Percentiles rank a stretch among this genome's conserved stretches.
phyloP scores from a whole-genome alignment of 1,140 invertebrate species.

The Odontomachus brunneus region DNA sequence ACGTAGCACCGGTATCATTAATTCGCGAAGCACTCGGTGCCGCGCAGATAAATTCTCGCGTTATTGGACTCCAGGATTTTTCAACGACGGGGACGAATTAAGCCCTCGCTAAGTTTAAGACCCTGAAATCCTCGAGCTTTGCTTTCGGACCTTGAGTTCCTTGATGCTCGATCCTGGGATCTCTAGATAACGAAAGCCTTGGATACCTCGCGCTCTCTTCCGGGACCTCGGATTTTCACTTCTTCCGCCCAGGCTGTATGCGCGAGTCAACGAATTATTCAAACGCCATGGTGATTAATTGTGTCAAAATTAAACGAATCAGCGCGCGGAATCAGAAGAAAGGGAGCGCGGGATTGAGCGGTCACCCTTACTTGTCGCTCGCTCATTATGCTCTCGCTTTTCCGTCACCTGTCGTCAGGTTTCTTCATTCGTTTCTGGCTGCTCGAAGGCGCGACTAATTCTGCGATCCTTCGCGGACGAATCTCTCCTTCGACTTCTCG shows the following conservation, averaged over 20 bases:
- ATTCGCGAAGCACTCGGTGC: neutral
- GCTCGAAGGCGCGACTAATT: constrained; percentile 6
- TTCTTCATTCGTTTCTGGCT: constrained; percentile 39
- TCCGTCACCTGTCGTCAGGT: constrained; percentile 34
- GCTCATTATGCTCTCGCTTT: constrained; percentile 79
- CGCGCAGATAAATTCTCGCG: neutral
- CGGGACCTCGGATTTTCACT: constrained; percentile 11
- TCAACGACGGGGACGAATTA: neutral
- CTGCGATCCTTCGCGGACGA: constrained; percentile 6
- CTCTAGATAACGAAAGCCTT: constrained; percentile 20
- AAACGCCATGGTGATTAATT: constrained; percentile 76
- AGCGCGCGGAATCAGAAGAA: constrained; percentile 60
- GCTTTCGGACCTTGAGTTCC: neutral
- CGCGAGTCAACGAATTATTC: constrained; percentile 70
- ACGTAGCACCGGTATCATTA: neutral
- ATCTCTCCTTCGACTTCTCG: neutral
- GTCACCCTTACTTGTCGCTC: constrained; percentile 78
- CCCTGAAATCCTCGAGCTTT: neutral
- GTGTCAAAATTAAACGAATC: constrained; percentile 76
- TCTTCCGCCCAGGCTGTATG: constrained; percentile 21
- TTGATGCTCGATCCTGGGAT: constrained; percentile 20
- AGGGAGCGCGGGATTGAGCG: constrained; percentile 76
- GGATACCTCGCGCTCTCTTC: neutral
- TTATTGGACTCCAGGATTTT: too few species aligned
- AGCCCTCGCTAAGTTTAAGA: neutral